phyloP scores from a whole-genome alignment of 2,113 vertebrate genomes.

The Dendrocopos noguchii region DNA sequence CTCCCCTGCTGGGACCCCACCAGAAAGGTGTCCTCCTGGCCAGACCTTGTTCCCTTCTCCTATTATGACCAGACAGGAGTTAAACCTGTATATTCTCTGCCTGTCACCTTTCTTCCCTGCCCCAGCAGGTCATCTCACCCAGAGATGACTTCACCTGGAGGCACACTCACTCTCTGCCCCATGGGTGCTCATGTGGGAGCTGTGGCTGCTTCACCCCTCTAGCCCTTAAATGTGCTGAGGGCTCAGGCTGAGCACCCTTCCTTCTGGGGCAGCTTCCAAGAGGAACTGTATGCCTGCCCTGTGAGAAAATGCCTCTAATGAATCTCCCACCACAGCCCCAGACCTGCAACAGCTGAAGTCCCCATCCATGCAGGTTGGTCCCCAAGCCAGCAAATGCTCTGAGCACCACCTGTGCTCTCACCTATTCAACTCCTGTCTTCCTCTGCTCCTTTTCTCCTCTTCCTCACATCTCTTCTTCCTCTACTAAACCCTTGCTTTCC shows the following conservation, averaged over 20 bases:
- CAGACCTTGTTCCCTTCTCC: not conserved
- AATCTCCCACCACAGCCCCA: not conserved
- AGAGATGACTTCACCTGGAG: not conserved
- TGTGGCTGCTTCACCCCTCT: not conserved
- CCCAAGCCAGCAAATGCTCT: not conserved
- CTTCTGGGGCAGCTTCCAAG: not conserved
- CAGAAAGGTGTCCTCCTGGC: not conserved
- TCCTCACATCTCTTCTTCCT: not conserved
- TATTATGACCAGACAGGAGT: rapidly evolving
- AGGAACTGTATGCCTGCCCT: not conserved
- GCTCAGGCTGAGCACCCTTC: not conserved
- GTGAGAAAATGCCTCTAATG: not conserved
- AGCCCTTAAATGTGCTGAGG: not conserved
- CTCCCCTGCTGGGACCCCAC: not conserved
- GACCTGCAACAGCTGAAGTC: not conserved
- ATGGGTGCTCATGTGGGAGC: not conserved
- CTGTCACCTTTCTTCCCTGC: not conserved
- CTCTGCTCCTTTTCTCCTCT: not conserved
- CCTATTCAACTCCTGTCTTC: not conserved
- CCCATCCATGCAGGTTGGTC: not conserved
- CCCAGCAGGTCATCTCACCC: not conserved
- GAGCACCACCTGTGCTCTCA: not conserved
- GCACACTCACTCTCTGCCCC: not conserved
- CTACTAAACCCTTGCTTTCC: not conserved
- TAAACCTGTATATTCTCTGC: not conserved